Evolutionary conservation across 2,113 vertebrate species (phyloP).

Genomic region (Sarotherodon lohbergeri): DNA sequence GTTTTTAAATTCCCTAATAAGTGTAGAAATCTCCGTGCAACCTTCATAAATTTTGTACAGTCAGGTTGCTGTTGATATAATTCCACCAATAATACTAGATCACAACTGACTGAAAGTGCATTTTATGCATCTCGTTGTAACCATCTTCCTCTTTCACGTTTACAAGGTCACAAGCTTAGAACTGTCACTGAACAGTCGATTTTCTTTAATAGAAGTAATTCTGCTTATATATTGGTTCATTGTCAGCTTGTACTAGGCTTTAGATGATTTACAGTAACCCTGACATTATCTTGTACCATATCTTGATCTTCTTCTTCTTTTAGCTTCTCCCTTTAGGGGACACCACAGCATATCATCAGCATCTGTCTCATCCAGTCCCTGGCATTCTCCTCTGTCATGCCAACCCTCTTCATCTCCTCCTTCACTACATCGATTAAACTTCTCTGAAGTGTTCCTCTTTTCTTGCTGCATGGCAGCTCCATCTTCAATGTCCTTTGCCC

Average conservation of each 20-base stretch:
- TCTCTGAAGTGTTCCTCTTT: neutral
- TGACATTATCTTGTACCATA: neutral
- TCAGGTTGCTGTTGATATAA: neutral
- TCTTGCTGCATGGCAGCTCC: neutral
- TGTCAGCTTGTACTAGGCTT: neutral
- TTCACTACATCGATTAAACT: neutral
- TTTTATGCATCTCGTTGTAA: neutral
- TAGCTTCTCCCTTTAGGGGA: neutral
- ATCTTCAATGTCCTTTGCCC: neutral
- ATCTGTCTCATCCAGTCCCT: neutral
- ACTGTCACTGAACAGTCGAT: neutral
- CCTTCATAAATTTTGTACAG: neutral
- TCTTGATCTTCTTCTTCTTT: neutral
- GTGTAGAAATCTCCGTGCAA: neutral
- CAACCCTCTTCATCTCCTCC: neutral
- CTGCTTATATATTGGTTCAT: neutral
- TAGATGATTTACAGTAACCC: neutral
- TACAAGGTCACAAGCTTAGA: neutral
- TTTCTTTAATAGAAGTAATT: neutral
- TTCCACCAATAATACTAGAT: neutral
- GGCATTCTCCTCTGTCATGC: neutral
- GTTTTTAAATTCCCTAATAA: neutral
- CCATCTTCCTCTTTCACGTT: neutral
- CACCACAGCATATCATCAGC: neutral
- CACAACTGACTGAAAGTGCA: neutral